Conservation (phyloP, 2,888 invertebrate genomes). For the Epinotia demarniana region DNA sequence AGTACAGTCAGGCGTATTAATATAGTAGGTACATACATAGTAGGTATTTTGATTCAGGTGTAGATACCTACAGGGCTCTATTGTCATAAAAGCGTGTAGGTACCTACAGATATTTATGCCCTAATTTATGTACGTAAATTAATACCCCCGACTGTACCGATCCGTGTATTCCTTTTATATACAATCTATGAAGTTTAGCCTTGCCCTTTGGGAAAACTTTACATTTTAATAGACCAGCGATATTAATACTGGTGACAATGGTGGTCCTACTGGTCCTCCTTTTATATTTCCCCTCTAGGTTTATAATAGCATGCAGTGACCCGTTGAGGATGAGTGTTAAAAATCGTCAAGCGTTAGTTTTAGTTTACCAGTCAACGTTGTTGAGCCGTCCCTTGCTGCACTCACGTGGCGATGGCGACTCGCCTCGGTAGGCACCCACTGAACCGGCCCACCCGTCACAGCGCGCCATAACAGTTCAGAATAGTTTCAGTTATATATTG, state of each 20-base stretch:
- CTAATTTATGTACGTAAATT: too few relatives aligned
- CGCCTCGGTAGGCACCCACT: slow-evolving; percentile 73
- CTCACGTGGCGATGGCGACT: slow-evolving; percentile 57
- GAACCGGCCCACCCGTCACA: slow-evolving; percentile 69
- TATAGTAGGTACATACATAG: too few relatives aligned
- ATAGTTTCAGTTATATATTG: slow-evolving; percentile 56
- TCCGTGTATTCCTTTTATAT: not conserved
- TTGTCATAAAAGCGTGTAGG: too few relatives aligned
- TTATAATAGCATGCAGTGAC: slow-evolving; percentile 54
- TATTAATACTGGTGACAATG: too few relatives aligned
- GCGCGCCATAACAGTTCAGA: slow-evolving; percentile 61
- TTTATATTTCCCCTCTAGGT: slow-evolving; percentile 22
- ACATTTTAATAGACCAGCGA: not conserved
- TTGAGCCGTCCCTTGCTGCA: slow-evolving; percentile 63
- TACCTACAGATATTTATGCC: too few relatives aligned
- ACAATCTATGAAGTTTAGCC: not conserved
- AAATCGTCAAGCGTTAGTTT: slow-evolving; percentile 51
- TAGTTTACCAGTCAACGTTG: slow-evolving; percentile 55
- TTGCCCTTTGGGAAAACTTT: slow-evolving; percentile 9
- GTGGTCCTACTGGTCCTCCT: too few relatives aligned
- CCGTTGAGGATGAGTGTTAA: slow-evolving; percentile 53
- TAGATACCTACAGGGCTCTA: too few relatives aligned
- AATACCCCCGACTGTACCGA: too few relatives aligned
- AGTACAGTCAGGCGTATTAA: too few relatives aligned
- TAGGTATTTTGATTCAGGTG: too few relatives aligned